These are phyloP conservation scores for Pseudomugil gertrudae DNA, from an alignment of 2,797 vertebrate species.

Conservation along the genomic window DNA sequence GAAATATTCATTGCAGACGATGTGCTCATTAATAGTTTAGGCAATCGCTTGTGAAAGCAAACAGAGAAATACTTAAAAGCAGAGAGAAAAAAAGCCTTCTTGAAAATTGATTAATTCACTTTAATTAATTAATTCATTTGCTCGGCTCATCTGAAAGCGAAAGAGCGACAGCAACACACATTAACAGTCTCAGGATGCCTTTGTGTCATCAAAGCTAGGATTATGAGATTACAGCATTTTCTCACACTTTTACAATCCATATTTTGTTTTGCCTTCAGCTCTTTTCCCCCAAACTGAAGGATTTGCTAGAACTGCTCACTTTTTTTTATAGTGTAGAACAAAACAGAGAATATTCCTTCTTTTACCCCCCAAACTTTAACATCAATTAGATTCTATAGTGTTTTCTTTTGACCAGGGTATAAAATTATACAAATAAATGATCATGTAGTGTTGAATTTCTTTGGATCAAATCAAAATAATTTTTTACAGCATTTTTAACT, in stretches of 20 bases:
- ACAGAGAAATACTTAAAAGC: conserved; percentile 30
- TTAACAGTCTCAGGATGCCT: neutral
- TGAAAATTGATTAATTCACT: no score
- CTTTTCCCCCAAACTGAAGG: neutral
- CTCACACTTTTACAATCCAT: conserved; percentile 9
- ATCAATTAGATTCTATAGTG: neutral
- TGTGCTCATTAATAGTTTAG: conserved; percentile 65
- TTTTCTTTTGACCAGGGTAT: neutral
- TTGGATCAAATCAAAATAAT: no score
- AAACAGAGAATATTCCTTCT: neutral
- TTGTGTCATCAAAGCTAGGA: conserved; percentile 13
- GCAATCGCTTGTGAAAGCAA: conserved; percentile 26
- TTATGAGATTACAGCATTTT: neutral
- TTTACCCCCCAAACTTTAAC: neutral
- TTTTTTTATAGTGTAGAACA: neutral
- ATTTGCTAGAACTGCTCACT: neutral
- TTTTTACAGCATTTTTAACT: no score
- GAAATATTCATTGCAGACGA: conserved; percentile 62
- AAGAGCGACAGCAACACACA: conserved; percentile 27
- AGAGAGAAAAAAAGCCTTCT: conserved; percentile 5
- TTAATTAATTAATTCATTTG: no score
- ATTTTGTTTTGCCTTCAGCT: conserved; percentile 11
- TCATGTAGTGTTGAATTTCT: neutral
- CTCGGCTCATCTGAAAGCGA: no score
- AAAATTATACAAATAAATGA: neutral